phyloP scores from a whole-genome alignment of 2,797 vertebrate species.

The Cryptoprocta ferox region DNA sequence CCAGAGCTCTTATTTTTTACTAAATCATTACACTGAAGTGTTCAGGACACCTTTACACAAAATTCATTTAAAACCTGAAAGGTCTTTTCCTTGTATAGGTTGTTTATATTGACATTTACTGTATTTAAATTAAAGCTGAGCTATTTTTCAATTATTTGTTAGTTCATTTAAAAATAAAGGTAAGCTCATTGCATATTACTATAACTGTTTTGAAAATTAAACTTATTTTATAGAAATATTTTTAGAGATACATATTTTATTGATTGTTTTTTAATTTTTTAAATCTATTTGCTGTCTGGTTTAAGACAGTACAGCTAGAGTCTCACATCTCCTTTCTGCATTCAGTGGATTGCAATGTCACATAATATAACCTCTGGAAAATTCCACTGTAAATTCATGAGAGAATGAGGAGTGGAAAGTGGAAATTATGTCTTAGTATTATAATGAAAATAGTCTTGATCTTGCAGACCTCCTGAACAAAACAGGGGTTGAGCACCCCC shows the following conservation, averaged over 20 bases:
- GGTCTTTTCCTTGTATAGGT: not conserved
- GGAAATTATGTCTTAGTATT: not conserved
- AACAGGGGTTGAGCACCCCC: not conserved
- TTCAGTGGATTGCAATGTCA: not conserved
- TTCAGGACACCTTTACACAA: not conserved
- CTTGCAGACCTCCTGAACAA: not conserved
- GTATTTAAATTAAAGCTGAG: not conserved
- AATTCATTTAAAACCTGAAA: not conserved
- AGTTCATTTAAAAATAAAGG: conserved; percentile 10
- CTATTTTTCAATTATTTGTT: not conserved
- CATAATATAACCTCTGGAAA: not conserved
- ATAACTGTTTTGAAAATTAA: not conserved
- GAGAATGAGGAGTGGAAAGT: not conserved
- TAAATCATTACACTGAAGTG: not conserved
- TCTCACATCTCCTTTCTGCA: not conserved
- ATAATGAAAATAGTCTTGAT: not conserved
- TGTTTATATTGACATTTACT: not conserved
- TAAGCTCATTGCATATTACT: not conserved
- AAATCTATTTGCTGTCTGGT: not conserved
- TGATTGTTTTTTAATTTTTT: not conserved
- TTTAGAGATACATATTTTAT: not conserved
- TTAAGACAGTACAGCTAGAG: not conserved
- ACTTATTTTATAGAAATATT: not conserved
- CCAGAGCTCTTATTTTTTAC: not conserved
- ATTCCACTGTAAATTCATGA: not conserved